Base-by-base conservation (phyloP, 2,888 invertebrate genomes). In the Linnaemya tessellans region DNA sequence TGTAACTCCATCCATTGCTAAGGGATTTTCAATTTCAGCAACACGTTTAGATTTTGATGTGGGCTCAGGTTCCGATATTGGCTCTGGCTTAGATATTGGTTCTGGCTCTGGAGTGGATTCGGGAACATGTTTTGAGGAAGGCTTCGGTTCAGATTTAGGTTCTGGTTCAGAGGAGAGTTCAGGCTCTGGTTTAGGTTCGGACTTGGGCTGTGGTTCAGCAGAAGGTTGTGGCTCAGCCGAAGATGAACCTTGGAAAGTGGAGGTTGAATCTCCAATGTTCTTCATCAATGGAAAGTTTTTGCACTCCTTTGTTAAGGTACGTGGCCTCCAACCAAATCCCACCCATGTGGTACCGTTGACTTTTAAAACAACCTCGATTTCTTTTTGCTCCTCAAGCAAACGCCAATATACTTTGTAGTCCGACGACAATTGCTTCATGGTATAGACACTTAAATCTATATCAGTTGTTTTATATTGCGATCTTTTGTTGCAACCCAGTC, bases 241-340 rank as follows among this genome's bases (percentile, higher is more conserved):
- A n/a, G 93, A 89, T 87, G 30, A 30, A 5, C 92, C 91, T 0
- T 93, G 91, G 0, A 90, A 78, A 7, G 83, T 88, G 10, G 90
- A 91, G 0, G 88, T 90, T 56, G 89, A 84, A 79, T 90, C 91
- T 1, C 89, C 90, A 46, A 89, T 91, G 58, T 94, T 94, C 11
- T 92, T 93, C 41, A 96, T 94, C 0, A 95, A 93, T 0, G 97
- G 97, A 91, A 97, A 97, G 88, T 97, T 96, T 89, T 96, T 96
- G 90, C 97, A 97, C 73, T 94, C 94, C 22, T 96, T 95, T 0
- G 96, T 96, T 77, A 97, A 89, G 11, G 94, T 94, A 54, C 93
- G 94, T 0, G 98, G 98, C 77, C 98, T 94, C 98, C 98, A 99
- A n/a, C 99, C 99, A 8, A 99, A 88, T 9, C 96, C 95, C 4